Evolutionary conservation across 2,797 vertebrate genomes (phyloP), one percentile per base, ranked within the genome.

Genomic region (Amblyraja radiata): DNA sequence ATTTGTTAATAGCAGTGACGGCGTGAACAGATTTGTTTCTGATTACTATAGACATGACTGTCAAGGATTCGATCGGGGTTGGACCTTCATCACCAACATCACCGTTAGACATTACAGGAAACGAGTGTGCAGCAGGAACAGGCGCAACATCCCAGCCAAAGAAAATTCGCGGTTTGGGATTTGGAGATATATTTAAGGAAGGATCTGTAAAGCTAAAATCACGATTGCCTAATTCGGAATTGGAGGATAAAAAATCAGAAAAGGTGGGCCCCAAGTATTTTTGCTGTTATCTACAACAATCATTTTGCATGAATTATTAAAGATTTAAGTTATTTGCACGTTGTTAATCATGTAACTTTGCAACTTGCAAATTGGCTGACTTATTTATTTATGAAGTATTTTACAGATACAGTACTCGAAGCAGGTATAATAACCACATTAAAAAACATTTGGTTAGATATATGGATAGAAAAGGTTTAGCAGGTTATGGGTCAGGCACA

Each of bases 141-240:
- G 95, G 96, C 93, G 96, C 96, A 21, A 94, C 97, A 21, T 95
- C 97, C 54, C 98, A 98, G 94, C 98, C 98, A 95, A 99, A 98
- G 97, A 99, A 99, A 96, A 94, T 99, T 93, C 96, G 97, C 94
- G 98, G 98, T 5, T 93, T 99, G 28, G 99, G 98, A 5, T 99
- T 98, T 81, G 98, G 99, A 93, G 97, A 99, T 94, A 99, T 99
- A 95, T 99, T 99, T 96, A 97, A 97, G 88, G 97, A 98, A 95
- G 98, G 98, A 5, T 98, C 98, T 0, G 97, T 99, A 94, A 99
- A 98, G 95, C 97, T 99, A 84, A 98, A 96, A 93, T 95, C 95
- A 16, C 97, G 98, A 93, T 95, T 96, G 74, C 95, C 97, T 8
- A 97, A 95, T 94, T 95, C 95, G 61, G 98, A 98, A 25, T 13